Base-by-base conservation (phyloP, 64 coral and sea anemone genomes). In the Porites australiensis region DNA sequence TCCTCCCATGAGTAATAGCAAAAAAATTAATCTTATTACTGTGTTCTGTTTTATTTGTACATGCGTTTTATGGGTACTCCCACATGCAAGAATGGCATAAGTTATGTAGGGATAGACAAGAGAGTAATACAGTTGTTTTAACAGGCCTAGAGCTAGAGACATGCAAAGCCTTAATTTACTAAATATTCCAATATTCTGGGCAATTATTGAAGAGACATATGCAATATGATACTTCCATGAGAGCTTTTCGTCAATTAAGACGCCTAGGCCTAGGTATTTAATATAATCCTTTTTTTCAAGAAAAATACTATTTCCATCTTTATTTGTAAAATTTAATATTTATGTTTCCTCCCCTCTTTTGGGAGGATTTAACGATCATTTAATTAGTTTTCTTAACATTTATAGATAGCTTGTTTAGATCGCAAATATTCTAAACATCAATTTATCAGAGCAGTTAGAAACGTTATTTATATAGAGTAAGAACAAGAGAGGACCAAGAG, bases 381-480 rank as follows among this genome's bases (percentile, higher is more conserved):
- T 63, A 61, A 65, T 85, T 64, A 65, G 54, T 85, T 68, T 85
- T 85, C 48, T 85, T 85, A 64, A 64, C 19, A 61, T 65, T 85
- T 50, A 85, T 85, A 63, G 82, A 83, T 83, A 83, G 37, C 19
- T 85, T 85, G 59, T 85, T 85, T 64, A 61, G 11, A 64, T 85
- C 82, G 59, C 82, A 85, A 85, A 85, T 13, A 85, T 44, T 37
- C 82, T 43, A 50, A 85, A 85, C 8, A 8, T 63, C 15, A 85
- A 43, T 85, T 85, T 85, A 65, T 85, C 51, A 53, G 53, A 85
- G 63, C 54, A 85, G 48, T 85, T 21, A 65, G 62, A 44, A 68
- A 85, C 48, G 47, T 85, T 60, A 65, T 85, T 85, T 63, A 85
- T 65, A 85, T 85, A 85, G 43, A 85, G 82, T 50, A 85, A 53